Evolutionary conservation across 2,888 invertebrate genomes (phyloP).

Genomic region (Petrolisthes cinctipes): DNA sequence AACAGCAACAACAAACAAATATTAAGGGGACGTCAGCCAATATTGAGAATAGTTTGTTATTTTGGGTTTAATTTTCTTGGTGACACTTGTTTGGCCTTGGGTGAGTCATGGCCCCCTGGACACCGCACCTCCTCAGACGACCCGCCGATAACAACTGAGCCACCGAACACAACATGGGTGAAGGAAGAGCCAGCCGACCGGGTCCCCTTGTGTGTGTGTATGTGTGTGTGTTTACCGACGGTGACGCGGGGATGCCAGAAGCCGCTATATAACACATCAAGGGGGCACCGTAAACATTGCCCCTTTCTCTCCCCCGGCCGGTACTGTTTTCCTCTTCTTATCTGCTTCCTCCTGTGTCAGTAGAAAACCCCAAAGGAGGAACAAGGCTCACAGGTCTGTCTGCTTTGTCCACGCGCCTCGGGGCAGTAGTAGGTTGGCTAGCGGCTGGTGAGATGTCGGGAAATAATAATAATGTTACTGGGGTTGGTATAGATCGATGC

Average conservation of each 20-base stretch:
- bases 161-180: neutral
- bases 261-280: slow-evolving; percentile 2
- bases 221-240: too few species aligned
- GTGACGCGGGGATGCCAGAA: slow-evolving; percentile 39
- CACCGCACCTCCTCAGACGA: slow-evolving; percentile 41
- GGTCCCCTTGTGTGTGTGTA: neutral
- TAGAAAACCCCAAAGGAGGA: too few species aligned
- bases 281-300: too few species aligned
- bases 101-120: neutral
- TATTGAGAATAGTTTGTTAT: neutral
- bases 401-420: too few species aligned
- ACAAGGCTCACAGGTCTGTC: too few species aligned
- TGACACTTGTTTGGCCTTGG: neutral
- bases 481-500: slow-evolving; percentile 13
- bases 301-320: too few species aligned
- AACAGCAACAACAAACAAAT: neutral
- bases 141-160: slow-evolving; percentile 52
- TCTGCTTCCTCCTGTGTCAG: too few species aligned
- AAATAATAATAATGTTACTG: neutral
- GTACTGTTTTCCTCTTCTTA: too few species aligned
- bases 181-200: slow-evolving; percentile 4
- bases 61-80: neutral
- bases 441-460: too few species aligned
- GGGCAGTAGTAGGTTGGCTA: too few species aligned
- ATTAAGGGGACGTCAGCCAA: too few species aligned